Conservation (phyloP, 2,113 vertebrate genomes). For the Forbesichthys agassizii region DNA sequence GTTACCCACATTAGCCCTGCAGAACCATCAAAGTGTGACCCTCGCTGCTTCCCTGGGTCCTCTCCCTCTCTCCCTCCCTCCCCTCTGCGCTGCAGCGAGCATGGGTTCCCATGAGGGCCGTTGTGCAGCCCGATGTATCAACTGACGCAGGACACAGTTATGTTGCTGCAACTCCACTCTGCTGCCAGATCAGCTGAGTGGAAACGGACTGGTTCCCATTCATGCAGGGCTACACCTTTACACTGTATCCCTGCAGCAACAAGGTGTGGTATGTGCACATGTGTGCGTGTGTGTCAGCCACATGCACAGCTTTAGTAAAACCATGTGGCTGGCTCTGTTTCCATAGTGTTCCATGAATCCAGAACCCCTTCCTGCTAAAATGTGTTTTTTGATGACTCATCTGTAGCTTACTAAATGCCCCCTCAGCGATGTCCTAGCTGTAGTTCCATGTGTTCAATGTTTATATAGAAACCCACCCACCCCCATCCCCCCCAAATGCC, state of each 20-base stretch:
- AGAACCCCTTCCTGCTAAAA: constrained; percentile 50
- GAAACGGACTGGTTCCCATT: not conserved
- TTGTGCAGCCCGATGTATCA: constrained; percentile 59
- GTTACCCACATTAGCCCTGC: constrained; percentile 4
- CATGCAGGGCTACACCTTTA: constrained; percentile 5
- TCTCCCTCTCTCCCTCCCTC: constrained; percentile 26
- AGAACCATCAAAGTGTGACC: constrained; percentile 7
- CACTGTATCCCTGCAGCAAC: not conserved
- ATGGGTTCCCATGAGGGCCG: constrained; percentile 49
- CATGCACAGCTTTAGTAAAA: constrained; percentile 59
- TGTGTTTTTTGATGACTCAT: constrained; percentile 65
- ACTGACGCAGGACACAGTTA: constrained; percentile 55
- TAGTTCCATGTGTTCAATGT: constrained; percentile 52
- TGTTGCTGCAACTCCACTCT: constrained; percentile 41
- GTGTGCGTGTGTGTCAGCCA: constrained; percentile 3
- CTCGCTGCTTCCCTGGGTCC: constrained; percentile 16
- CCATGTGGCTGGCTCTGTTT: constrained; percentile 58
- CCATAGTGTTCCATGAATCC: constrained; percentile 52
- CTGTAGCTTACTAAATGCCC: constrained; percentile 55
- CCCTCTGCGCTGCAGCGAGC: constrained; percentile 49
- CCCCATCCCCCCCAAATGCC: not conserved
- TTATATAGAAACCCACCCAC: constrained; percentile 38
- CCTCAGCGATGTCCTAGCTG: constrained; percentile 39
- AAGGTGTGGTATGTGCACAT: no score
- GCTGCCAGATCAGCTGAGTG: constrained; percentile 48